phyloP scores from a whole-genome alignment of 2,113 vertebrate species.

The Amblyornis subalaris region DNA sequence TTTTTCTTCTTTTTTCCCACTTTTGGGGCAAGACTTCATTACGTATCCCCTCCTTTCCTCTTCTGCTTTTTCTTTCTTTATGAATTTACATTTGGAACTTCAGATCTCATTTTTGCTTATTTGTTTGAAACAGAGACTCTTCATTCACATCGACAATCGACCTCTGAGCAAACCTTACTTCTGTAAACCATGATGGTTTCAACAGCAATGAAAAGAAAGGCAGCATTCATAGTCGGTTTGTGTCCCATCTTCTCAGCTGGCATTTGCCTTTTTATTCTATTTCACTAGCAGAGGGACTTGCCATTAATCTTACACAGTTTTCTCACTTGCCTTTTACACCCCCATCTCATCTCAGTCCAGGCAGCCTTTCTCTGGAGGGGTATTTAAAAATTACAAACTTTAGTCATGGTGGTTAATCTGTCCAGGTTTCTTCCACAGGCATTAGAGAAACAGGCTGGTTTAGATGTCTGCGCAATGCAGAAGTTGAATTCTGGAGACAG shows the following conservation, averaged over 20 bases:
- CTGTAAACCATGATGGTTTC: not conserved
- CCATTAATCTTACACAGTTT: not conserved
- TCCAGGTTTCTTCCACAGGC: not conserved
- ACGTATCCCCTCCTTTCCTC: not conserved
- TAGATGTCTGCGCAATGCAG: not conserved
- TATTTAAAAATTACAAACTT: not conserved
- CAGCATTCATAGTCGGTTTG: not conserved
- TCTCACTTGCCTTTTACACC: not conserved
- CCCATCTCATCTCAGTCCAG: not conserved
- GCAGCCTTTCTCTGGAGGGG: not conserved
- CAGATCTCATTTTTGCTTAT: not conserved
- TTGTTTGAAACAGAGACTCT: not conserved
- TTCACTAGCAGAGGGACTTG: not conserved
- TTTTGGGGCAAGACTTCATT: not conserved
- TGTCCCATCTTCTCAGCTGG: not conserved
- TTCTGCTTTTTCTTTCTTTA: not conserved
- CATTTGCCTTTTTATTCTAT: not conserved
- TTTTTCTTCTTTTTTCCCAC: not conserved
- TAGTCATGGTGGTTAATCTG: not conserved
- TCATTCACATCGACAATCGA: not conserved
- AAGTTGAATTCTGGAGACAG: not conserved
- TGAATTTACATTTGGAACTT: not conserved
- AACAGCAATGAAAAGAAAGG: not conserved
- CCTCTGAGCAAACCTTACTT: not conserved
- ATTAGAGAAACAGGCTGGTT: not conserved